A percentile compares a stretch with the other conserved stretches of the same genome.
These are phyloP conservation scores for Drosophila diplacantha DNA, from an alignment of 2,888 invertebrate genomes.

Conservation along the genomic window DNA sequence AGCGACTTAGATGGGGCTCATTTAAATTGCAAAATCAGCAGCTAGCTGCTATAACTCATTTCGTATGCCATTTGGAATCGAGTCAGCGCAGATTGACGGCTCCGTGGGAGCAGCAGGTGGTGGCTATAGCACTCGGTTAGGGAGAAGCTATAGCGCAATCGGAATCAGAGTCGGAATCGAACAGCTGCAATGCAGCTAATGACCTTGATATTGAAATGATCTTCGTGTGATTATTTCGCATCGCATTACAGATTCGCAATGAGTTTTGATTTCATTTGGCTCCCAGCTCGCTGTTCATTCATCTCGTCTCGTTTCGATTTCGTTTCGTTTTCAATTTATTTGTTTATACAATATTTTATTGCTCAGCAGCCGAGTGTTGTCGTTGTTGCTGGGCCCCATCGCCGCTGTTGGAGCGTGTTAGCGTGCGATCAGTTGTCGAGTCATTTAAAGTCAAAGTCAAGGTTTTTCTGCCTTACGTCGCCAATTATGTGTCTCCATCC, in stretches of 20 bases:
- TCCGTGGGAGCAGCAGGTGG: constrained; percentile 38
- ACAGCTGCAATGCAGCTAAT: constrained; percentile 59
- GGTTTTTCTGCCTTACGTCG: constrained; percentile 76
- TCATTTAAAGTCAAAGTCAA: constrained; percentile 79
- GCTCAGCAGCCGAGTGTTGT: constrained; percentile 7
- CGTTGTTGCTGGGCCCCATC: constrained; percentile 15
- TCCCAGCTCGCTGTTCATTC: constrained; percentile 52
- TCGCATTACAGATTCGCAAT: constrained; percentile 27
- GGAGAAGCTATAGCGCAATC: background rate
- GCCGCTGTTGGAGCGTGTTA: constrained; percentile 41
- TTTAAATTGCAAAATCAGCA: constrained; percentile 58
- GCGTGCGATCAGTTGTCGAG: constrained; percentile 60
- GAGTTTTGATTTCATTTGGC: constrained; percentile 28
- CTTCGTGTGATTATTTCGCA: constrained; percentile 48
- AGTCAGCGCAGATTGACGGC: constrained; percentile 31
- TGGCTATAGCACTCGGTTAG: constrained; percentile 33
- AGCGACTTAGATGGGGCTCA: constrained; percentile 35
- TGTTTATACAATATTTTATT: constrained; percentile 65
- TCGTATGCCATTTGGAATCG: constrained; percentile 44
- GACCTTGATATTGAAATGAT: constrained; percentile 76
- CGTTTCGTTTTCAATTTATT: constrained; percentile 62
- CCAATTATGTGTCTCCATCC: constrained; percentile 55
- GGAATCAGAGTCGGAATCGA: background rate
- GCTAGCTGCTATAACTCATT: constrained; percentile 43
- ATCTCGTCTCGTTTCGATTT: constrained; percentile 55